Evolutionary conservation across 1,140 invertebrate genomes (phyloP), one percentile per base, ranked within the genome.

Genomic region (Calephelis virginiensis): DNA sequence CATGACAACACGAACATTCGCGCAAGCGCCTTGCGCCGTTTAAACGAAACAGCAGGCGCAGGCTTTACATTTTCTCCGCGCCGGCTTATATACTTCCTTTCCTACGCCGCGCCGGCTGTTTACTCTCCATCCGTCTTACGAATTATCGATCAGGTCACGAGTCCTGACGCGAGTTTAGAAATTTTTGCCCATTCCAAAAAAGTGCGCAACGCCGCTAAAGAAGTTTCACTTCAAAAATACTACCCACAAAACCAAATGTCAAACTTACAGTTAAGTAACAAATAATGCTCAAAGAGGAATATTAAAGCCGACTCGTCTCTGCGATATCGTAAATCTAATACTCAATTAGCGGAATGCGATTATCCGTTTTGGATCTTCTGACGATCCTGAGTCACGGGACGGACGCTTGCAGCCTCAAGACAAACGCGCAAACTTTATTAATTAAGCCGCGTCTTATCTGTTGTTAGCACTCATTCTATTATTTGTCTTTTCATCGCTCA

Each of bases 381-480:
- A 50, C 49, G 63, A 64, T 45, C 63, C 50, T 47, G 61, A 62
- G 45, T 40, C 40, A n/a, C 63, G 63, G 63, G 37, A 50, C 49
- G 63, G n/a, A 8, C 75, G 76, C 76, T 68, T 79, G 72, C 75
- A 79, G 78, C 81, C 76, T 76, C 76, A 79, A 86, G 82, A 84
- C 84, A 81, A 85, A 77, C 80, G 76, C 77, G 81, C 85, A 85
- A 91, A 91, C 86, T 91, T 91, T 91, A 91, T 91, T 89, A 91
- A 91, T 91, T 91, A 91, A 91, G 85, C 83, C 85, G 80, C 86
- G 88, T 91, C 89, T 91, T 91, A 91, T 91, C 89, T 89, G 85
- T 91, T 89, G 89, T 91, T 89, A 91, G 85, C 89, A 91, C 89
- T 91, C 89, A 87, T 91, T 91, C 86, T 89, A 86, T 91, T 91